These are phyloP conservation scores for Drosophila austrosaltans DNA, from an alignment of 2,888 invertebrate genomes.

Conservation along the genomic window DNA sequence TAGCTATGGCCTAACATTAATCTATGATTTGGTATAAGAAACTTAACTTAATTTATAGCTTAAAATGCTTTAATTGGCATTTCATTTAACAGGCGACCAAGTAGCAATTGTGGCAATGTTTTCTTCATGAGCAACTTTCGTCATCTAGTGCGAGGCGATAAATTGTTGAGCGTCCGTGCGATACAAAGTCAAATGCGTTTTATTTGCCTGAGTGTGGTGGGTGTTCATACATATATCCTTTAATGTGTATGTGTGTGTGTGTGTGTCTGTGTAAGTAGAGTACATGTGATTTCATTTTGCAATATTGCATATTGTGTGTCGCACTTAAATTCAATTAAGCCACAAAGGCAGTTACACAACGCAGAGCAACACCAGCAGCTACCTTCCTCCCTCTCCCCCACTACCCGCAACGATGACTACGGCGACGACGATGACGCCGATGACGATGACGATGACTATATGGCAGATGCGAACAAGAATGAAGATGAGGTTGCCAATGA, in stretches of 20 bases:
- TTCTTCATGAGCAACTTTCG: slow-evolving; percentile 7
- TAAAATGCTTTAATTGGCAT: neutral
- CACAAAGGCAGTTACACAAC: slow-evolving; percentile 69
- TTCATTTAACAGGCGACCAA: neutral
- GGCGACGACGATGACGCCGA: neutral
- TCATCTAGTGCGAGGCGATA: slow-evolving; percentile 43
- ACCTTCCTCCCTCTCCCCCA: slow-evolving; percentile 38
- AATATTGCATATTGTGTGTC: slow-evolving; percentile 77
- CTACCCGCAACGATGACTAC: slow-evolving; percentile 21
- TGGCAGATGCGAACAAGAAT: slow-evolving; percentile 4
- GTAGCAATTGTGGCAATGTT: neutral
- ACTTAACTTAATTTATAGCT: no score
- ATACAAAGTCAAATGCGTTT: slow-evolving; percentile 69
- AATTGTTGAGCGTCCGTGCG: slow-evolving; percentile 40
- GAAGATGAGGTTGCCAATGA: slow-evolving; percentile 8
- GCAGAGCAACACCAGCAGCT: slow-evolving; percentile 41
- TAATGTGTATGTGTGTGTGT: neutral
- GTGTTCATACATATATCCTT: slow-evolving; percentile 21
- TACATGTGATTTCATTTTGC: slow-evolving; percentile 59
- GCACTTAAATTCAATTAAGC: slow-evolving; percentile 78
- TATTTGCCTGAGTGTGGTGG: slow-evolving; percentile 22
- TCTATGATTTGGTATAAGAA: no score
- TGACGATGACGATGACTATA: slow-evolving; percentile 8
- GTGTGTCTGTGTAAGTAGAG: slow-evolving; percentile 7
- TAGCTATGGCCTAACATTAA: no score